These are phyloP conservation scores for Gymnocypris eckloni DNA, from an alignment of 2,797 vertebrate genomes.

Conservation along the genomic window DNA sequence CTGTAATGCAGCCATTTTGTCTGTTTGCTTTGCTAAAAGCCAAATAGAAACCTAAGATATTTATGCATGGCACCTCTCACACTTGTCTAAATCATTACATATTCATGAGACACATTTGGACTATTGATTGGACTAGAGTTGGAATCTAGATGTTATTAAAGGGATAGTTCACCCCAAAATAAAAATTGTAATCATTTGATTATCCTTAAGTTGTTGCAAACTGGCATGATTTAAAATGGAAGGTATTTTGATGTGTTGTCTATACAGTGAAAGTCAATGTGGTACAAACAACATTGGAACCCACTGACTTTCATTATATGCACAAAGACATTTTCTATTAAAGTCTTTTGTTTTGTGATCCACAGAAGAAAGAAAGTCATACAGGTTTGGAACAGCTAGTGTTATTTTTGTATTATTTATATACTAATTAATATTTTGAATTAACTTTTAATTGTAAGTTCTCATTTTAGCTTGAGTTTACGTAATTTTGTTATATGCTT, in stretches of 20 bases:
- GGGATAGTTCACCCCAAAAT: neutral
- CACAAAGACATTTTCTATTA: neutral
- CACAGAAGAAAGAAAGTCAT: neutral
- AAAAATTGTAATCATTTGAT: neutral
- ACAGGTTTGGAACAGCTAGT: neutral
- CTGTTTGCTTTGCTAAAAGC: constrained; percentile 65
- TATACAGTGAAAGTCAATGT: neutral
- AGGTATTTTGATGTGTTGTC: neutral
- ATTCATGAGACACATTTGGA: neutral
- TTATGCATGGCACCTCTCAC: constrained; percentile 57
- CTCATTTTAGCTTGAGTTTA: neutral
- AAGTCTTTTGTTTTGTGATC: too few species aligned
- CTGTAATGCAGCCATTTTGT: constrained; percentile 74
- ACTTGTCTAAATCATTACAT: neutral
- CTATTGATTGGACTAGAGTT: neutral
- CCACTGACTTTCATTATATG: neutral
- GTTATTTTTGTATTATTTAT: neutral
- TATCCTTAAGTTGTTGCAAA: neutral
- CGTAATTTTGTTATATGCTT: neutral
- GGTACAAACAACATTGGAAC: neutral
- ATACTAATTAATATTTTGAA: neutral
- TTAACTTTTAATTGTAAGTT: neutral
- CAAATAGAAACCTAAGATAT: constrained; percentile 72
- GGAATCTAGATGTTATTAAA: neutral
- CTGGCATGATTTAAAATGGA: neutral